Evolutionary conservation across 2,113 vertebrate genomes (phyloP).

Genomic region (Tragelaphus buxtoni): DNA sequence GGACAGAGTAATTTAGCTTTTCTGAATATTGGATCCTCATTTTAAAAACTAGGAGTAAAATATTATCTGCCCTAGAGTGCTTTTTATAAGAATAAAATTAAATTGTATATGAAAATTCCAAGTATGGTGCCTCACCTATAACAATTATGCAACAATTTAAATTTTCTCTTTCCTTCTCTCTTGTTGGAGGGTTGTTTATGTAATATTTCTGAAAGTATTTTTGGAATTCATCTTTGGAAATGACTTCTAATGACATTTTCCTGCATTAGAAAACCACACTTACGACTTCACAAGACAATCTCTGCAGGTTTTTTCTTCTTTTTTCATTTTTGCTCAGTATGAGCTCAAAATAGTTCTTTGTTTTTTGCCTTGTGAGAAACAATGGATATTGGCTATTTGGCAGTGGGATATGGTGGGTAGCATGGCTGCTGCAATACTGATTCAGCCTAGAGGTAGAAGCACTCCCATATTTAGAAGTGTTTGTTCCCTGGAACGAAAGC

Average conservation of each 20-base stretch:
- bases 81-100: not conserved
- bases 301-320: not conserved
- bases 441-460: not conserved
- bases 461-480: not conserved
- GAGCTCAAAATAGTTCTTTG: not conserved
- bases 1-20: not conserved
- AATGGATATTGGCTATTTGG: not conserved
- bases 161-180: not conserved
- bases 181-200: not conserved
- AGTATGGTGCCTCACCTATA: not conserved
- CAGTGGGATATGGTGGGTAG: not conserved
- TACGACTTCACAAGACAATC: not conserved
- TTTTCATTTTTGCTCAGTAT: not conserved
- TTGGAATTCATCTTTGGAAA: not conserved
- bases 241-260: not conserved
- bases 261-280: not conserved
- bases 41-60: not conserved
- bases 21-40: not conserved
- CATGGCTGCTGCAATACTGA: fast-evolving
- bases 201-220: not conserved
- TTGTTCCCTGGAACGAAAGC: not conserved
- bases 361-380: not conserved
- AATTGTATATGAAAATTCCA: not conserved
- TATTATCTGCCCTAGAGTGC: not conserved
- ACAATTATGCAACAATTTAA: not conserved